Base-by-base conservation (phyloP, 2,888 invertebrate species). In the Margaritifera margaritifera region DNA sequence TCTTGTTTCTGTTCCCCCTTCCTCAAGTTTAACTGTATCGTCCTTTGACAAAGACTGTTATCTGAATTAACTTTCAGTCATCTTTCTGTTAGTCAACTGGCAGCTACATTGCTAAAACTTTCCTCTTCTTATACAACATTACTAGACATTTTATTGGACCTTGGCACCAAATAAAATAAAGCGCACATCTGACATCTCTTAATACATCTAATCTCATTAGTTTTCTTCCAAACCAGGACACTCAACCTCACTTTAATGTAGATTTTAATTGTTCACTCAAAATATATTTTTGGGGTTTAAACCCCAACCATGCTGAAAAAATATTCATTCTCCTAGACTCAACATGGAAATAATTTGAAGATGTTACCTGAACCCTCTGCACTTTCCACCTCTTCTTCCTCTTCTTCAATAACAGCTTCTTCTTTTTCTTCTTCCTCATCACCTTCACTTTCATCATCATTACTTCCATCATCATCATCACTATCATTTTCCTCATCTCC, bases 401-500 rank as follows among this genome's bases (percentile, higher is more conserved):
- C 81, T 20, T 77, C 80, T 19, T 75, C 78, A n/a, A 76, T 80
- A 11, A 75, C 75, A 50, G 68, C 69, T n/a, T 68, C 69, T 4
- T 72, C 74, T 18, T 68, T 65, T 5, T 69, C 61, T 58, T 53
- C 69, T 62, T 64, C 66, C 25, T n/a, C n/a, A n/a, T 64, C 53
- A 58, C 55, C 64, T 8, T 68, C 65, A 24, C 59, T 31, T 20
- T 63, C 63, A 24, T 69, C 68, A 50, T 70, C 61, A 18, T 63
- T 72, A 24, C 27, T 53, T 20, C 24, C 58, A 22, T 61, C 69
- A 53, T 64, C 60, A 51, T 69, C 72, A 63, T 84, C 85, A 52
- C 85, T 80, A 68, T 80, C 78, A 51, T 80, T 89, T 72, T 88
- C 85, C 18, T 88, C 84, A 72, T 88, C 88, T 57, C 91, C 88